These are phyloP conservation scores for Machaerirhynchus nigripectus DNA, from an alignment of 2,113 vertebrate genomes.

Conservation along the genomic window DNA sequence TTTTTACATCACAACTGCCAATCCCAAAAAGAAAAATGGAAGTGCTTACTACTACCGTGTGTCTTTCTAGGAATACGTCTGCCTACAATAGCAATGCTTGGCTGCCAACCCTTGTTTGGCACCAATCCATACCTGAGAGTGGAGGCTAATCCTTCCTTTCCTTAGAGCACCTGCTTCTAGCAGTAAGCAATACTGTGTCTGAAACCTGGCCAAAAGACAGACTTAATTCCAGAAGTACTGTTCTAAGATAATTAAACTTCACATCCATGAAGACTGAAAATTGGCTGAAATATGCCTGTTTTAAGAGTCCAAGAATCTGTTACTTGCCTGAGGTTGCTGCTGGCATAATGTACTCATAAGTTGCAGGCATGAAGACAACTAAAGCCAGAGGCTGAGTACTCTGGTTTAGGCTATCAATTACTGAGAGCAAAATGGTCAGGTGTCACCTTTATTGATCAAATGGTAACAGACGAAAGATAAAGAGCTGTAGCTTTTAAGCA, in stretches of 20 bases:
- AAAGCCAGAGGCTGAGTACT: not conserved
- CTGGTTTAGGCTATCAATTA: not conserved
- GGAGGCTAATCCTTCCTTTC: conserved; percentile 47
- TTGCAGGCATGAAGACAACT: not conserved
- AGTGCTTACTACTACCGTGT: not conserved
- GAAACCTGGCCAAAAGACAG: conserved; percentile 54
- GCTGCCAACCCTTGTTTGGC: conserved; percentile 43
- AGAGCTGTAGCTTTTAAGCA: not conserved
- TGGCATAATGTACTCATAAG: not conserved
- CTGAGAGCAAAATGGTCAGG: not conserved
- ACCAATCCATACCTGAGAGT: conserved; percentile 49
- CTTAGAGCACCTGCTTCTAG: conserved; percentile 60
- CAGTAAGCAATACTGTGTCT: conserved; percentile 29
- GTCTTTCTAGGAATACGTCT: conserved; percentile 52
- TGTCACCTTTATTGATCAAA: not conserved
- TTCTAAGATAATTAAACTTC: conserved; percentile 53
- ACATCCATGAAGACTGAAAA: conserved; percentile 34
- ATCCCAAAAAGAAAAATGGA: conserved; percentile 20
- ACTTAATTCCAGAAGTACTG: conserved; percentile 42
- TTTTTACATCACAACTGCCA: not conserved
- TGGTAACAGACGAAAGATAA: not conserved
- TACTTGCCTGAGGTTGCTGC: conserved; percentile 30
- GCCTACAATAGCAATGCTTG: conserved; percentile 18
- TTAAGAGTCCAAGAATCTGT: conserved; percentile 37
- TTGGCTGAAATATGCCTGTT: conserved; percentile 4